Evolutionary conservation across 2,113 vertebrate species (phyloP).

Genomic region (Felis catus): DNA sequence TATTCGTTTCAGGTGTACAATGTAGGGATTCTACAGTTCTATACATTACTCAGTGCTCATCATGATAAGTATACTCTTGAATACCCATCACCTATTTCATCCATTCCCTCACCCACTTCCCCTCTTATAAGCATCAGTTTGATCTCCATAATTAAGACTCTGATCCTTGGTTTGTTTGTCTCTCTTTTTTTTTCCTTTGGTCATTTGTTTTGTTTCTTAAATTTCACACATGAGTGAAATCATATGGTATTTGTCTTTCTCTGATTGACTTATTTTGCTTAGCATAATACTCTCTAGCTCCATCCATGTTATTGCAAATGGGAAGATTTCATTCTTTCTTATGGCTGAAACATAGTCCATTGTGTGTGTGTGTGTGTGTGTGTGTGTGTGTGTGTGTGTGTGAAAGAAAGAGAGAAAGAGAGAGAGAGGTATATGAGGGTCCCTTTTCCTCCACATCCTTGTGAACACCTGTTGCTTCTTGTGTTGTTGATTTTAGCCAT

Average conservation of each 20-base stretch:
- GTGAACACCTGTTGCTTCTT: not conserved
- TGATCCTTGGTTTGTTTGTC: not conserved
- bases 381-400: no score
- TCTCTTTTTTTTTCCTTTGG: not conserved
- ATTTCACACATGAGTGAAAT: not conserved
- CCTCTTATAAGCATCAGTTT: not conserved
- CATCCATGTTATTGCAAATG: not conserved
- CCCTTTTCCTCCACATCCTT: not conserved
- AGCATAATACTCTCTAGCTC: not conserved
- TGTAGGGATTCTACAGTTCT: not conserved
- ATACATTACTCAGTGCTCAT: not conserved
- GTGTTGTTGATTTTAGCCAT: not conserved
- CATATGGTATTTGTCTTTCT: not conserved
- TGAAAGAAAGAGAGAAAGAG: no score
- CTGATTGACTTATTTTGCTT: not conserved
- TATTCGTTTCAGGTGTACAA: not conserved
- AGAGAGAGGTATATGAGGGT: not conserved
- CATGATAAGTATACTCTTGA: not conserved
- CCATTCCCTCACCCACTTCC: not conserved
- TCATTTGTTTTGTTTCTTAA: not conserved
- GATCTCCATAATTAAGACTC: not conserved
- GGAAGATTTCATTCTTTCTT: not conserved
- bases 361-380: not conserved
- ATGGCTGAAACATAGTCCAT: not conserved
- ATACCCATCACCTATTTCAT: not conserved